phyloP scores from a whole-genome alignment of 2,888 invertebrate genomes.

The Leucania comma region DNA sequence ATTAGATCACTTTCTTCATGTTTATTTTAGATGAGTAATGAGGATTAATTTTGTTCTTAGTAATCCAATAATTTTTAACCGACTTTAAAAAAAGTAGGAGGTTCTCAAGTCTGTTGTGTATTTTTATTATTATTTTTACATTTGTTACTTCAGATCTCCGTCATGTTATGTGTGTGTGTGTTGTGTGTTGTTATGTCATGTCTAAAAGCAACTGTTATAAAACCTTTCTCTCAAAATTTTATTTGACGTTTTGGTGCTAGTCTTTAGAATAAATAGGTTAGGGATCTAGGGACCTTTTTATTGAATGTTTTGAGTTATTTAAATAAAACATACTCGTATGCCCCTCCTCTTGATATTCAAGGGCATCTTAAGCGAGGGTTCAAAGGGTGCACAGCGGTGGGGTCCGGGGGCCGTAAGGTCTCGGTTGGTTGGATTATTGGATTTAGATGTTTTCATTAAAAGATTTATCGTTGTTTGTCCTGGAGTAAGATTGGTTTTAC shows the following conservation, averaged over 20 bases:
- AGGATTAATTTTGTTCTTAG: neutral
- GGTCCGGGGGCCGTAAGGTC: slow-evolving; percentile 43
- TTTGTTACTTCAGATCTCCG: too few species aligned
- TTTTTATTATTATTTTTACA: too few species aligned
- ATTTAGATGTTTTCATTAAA: slow-evolving; percentile 62
- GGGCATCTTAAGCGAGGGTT: slow-evolving; percentile 54
- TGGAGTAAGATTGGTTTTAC: slow-evolving; percentile 31
- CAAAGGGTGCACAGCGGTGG: slow-evolving; percentile 42
- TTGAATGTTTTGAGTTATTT: slow-evolving; percentile 37
- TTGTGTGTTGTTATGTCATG: too few species aligned
- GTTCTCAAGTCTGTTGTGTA: too few species aligned
- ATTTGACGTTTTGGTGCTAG: neutral
- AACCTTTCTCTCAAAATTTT: too few species aligned
- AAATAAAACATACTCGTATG: slow-evolving; percentile 23
- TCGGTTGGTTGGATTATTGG: slow-evolving; percentile 60
- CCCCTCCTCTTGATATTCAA: slow-evolving; percentile 52
- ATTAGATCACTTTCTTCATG: slow-evolving; percentile 45
- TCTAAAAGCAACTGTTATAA: too few species aligned
- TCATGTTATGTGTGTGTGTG: too few species aligned
- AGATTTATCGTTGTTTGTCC: slow-evolving; percentile 46
- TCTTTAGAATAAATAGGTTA: slow-evolving; percentile 1
- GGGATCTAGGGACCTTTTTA: neutral
- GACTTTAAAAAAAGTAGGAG: too few species aligned
- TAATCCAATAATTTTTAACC: neutral
- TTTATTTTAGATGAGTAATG: slow-evolving; percentile 34